These are phyloP conservation scores for Pteromalus puparum DNA, from an alignment of 1,140 invertebrate genomes.

Conservation along the genomic window DNA sequence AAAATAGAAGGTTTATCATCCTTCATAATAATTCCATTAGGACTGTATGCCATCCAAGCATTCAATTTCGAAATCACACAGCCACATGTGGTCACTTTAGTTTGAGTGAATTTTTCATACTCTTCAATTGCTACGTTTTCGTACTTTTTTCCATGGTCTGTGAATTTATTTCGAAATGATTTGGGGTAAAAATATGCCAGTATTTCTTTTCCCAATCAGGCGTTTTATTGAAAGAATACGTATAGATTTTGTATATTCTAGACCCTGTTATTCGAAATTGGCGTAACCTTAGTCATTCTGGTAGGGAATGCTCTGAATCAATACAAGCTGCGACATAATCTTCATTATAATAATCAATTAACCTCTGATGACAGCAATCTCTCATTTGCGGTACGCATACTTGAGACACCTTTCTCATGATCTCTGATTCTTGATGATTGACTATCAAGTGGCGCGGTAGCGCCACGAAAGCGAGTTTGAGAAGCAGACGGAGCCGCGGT, in stretches of 20 bases:
- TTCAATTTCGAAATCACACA: slow-evolving; percentile 36
- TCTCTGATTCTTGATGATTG: not conserved
- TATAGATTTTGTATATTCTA: slow-evolving; percentile 15
- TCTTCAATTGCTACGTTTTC: slow-evolving; percentile 29
- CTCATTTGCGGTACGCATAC: not conserved
- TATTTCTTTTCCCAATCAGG: slow-evolving; percentile 50
- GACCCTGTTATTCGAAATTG: slow-evolving; percentile 36
- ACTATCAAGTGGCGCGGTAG: too few relatives aligned
- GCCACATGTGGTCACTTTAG: slow-evolving; percentile 35
- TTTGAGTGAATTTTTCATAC: slow-evolving; percentile 13
- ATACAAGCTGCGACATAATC: not conserved
- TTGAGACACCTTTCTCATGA: not conserved
- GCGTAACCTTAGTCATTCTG: slow-evolving; percentile 12
- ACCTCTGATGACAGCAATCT: not conserved
- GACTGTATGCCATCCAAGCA: slow-evolving; percentile 47
- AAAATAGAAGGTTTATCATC: slow-evolving; percentile 36
- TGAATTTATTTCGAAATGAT: not conserved
- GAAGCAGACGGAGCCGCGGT: too few relatives aligned
- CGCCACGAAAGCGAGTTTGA: too few relatives aligned
- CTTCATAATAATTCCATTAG: slow-evolving; percentile 51
- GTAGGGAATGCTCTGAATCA: not conserved
- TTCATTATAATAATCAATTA: not conserved
- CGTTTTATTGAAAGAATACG: slow-evolving; percentile 43
- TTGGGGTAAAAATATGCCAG: slow-evolving; percentile 41
- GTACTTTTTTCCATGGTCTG: slow-evolving; percentile 13